Evolutionary conservation across 1,140 invertebrate genomes (phyloP), one percentile per base, ranked within the genome.

Genomic region (Drosophila lowei): DNA sequence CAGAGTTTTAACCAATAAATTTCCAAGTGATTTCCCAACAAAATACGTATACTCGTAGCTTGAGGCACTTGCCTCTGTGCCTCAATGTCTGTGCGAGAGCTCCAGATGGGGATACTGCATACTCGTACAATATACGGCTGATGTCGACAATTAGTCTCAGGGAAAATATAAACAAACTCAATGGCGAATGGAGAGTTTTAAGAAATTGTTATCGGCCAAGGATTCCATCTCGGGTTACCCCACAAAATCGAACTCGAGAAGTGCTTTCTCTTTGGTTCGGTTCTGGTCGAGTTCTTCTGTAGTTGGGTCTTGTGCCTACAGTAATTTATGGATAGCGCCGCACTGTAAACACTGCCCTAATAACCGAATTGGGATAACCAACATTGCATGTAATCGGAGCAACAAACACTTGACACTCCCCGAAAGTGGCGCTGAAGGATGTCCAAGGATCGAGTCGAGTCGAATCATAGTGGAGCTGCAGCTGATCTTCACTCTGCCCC

Each of bases 281-380:
- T 58, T 58, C 48, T 16, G 30, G 25, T 49, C 34, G 15, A 6
- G 8, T 42, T 52, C 23, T 18, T 18, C 9, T 38, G 8, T 34
- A 30, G 52, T 48, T 63, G 52, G 54, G 60, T 61, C 44, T 34
- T 67, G 58, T n/a, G 42, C 44, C 70, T 83, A 71, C 28, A 18
- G 64, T 90, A 90, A 86, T 90, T 90, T 90, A 90, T 86, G 75
- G 16, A 59, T 76, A 83, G 75, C 86, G 76, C 79, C 88, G 70
- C 61, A 90, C 86, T 86, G 88, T 90, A 90, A 90, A 90, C 81
- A 90, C 41, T 46, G 54, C 59, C 55, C 65, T 66, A 84, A 63
- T 75, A 81, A 73, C 78, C 72, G 38, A 52, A 61, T 72, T 47
- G 65, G 72, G 65, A 70, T 71, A 80, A 77, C 56, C 84, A 68